A percentile compares a stretch with the other conserved stretches of the same genome.
These are phyloP conservation scores for Pomatorhinus ruficollis DNA, from an alignment of 2,113 vertebrate species.

Conservation along the genomic window DNA sequence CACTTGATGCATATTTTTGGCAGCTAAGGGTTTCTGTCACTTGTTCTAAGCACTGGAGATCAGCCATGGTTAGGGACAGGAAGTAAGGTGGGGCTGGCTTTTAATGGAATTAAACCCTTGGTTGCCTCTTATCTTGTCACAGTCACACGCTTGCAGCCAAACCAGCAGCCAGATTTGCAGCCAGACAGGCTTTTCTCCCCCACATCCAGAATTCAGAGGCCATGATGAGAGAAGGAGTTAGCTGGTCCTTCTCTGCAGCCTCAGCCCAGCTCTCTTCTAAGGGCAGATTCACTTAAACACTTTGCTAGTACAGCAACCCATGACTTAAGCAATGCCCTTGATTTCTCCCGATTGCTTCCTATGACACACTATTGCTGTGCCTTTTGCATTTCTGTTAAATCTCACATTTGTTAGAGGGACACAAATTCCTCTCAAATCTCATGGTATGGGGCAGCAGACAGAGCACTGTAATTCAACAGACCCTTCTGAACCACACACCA, in stretches of 20 bases:
- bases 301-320: neutral
- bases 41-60: constrained; percentile 31
- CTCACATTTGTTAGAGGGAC: neutral
- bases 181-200: neutral
- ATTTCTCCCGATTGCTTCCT: neutral
- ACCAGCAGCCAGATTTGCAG: constrained; percentile 17
- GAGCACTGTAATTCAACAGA: neutral
- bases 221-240: neutral
- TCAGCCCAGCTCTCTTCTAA: neutral
- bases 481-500: neutral
- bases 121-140: constrained; percentile 41
- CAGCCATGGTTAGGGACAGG: constrained; percentile 5
- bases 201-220: neutral
- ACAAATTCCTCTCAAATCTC: neutral
- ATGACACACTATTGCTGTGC: neutral
- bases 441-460: neutral
- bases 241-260: neutral
- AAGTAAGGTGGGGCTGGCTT: constrained; percentile 19
- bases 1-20: constrained; percentile 37
- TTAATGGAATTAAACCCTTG: constrained; percentile 57
- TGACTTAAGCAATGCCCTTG: constrained; percentile 21
- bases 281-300: neutral
- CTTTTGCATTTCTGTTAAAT: neutral
- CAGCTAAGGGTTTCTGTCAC: constrained; percentile 13
- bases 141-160: neutral